phyloP scores from a whole-genome alignment of 30 jellyfish, hydroid and myxozoan species.

The Clytia hemisphaerica region DNA sequence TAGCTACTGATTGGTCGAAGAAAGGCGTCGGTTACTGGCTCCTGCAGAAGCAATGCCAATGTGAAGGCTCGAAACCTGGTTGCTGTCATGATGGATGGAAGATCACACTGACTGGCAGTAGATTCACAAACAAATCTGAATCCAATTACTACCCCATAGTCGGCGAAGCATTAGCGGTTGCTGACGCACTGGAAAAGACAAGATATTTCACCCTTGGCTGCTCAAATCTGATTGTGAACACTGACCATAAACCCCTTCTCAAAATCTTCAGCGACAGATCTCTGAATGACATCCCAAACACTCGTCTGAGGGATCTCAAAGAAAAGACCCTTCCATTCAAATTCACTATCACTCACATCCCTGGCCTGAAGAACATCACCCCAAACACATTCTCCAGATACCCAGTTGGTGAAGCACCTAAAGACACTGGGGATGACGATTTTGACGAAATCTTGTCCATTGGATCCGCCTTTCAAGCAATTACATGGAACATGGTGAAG shows the following conservation, averaged over 20 bases:
- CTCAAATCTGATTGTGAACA: conserved; percentile 16
- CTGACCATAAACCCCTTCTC: conserved; percentile 13
- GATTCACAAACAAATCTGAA: conserved; percentile 11
- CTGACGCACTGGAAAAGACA: not conserved
- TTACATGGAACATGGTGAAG: conserved; percentile 4
- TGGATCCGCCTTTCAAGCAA: not conserved
- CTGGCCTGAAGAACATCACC: not conserved
- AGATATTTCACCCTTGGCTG: conserved; percentile 18
- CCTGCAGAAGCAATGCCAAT: conserved; percentile 11
- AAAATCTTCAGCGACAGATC: conserved; percentile 11
- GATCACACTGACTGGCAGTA: conserved; percentile 6
- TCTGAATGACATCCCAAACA: conserved; percentile 1
- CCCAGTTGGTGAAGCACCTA: conserved; percentile 11
- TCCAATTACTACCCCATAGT: no score
- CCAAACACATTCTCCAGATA: conserved; percentile 12
- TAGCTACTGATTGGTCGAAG: no score
- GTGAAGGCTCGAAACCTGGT: conserved; percentile 10
- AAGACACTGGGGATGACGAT: not conserved
- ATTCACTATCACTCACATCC: not conserved
- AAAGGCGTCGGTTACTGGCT: conserved; percentile 20
- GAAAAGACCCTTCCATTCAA: conserved; percentile 4
- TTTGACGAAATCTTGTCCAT: not conserved
- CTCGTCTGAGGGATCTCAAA: conserved; percentile 11
- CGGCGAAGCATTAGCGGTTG: no score
- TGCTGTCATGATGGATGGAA: conserved; percentile 17